Evolutionary conservation across 2,797 vertebrate species (phyloP).

Genomic region (Phoeniculus purpureus): DNA sequence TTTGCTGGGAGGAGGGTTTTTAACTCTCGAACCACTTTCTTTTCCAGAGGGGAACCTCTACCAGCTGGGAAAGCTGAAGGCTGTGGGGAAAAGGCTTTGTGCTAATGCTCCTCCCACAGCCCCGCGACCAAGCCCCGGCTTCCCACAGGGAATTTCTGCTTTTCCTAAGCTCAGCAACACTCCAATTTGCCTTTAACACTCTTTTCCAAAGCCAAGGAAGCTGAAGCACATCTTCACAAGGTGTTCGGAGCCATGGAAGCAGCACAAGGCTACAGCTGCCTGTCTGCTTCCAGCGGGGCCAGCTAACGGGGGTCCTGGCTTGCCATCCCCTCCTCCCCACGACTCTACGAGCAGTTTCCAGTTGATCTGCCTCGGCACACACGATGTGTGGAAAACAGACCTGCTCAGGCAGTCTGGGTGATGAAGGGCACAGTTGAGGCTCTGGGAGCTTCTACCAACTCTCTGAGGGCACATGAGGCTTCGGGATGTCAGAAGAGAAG

Average conservation of each 20-base stretch:
- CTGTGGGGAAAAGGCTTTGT: background rate
- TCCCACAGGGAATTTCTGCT: background rate
- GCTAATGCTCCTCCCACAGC: background rate
- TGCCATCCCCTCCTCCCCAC: accelerated
- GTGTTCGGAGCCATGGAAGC: background rate
- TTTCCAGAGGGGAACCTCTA: background rate
- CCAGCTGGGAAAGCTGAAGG: background rate
- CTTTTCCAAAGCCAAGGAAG: background rate
- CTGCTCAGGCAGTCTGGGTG: background rate
- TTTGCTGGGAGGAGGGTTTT: background rate
- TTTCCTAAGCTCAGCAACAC: background rate
- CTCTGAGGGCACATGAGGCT: background rate
- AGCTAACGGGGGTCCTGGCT: background rate
- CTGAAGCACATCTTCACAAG: background rate
- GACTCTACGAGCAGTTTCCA: background rate
- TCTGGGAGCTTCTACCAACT: background rate
- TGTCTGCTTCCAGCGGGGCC: background rate
- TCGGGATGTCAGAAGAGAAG: background rate
- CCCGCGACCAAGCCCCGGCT: background rate
- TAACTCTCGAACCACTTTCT: background rate
- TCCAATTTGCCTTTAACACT: background rate
- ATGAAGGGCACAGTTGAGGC: background rate
- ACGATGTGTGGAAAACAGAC: too few relatives aligned
- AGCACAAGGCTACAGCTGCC: background rate
- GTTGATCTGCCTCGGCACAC: background rate